phyloP scores from a whole-genome alignment of 2,113 vertebrate species.

The Panthera leo region DNA sequence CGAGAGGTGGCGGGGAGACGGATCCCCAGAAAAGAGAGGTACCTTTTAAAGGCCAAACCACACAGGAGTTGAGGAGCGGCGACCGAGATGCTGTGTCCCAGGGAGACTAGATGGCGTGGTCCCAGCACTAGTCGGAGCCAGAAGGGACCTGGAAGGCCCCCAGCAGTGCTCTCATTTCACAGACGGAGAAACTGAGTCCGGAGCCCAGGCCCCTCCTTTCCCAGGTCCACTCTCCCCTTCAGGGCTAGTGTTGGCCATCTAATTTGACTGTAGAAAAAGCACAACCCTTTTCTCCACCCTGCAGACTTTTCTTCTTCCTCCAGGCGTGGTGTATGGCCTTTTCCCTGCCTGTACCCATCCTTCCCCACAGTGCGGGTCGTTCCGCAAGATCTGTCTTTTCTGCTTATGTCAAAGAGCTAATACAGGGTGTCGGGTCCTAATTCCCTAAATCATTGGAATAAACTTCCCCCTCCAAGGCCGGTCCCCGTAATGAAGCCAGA shows the following conservation, averaged over 20 bases:
- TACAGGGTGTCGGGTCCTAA: conserved; percentile 71
- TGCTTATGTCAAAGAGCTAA: conserved; percentile 48
- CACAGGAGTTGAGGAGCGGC: neutral
- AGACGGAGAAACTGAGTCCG: neutral
- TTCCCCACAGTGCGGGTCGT: neutral
- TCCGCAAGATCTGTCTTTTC: conserved; percentile 51
- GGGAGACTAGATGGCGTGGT: neutral
- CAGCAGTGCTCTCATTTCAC: neutral
- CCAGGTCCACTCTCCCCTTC: neutral
- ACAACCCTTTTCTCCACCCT: neutral
- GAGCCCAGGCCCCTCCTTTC: neutral
- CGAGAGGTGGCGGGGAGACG: neutral
- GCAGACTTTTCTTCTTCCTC: neutral
- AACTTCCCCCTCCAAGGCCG: conserved; percentile 57
- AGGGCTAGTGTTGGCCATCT: neutral
- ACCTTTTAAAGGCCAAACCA: neutral
- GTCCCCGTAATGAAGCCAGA: conserved; percentile 74
- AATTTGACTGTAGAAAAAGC: neutral
- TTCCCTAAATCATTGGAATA: conserved; percentile 70
- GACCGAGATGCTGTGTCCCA: neutral
- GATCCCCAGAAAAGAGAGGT: neutral
- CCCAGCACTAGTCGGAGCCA: neutral
- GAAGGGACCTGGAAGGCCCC: neutral
- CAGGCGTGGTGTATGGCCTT: neutral
- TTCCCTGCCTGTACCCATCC: neutral